These are phyloP conservation scores for Orthonevra nobilis DNA, from an alignment of 2,888 invertebrate genomes.

Conservation along the genomic window DNA sequence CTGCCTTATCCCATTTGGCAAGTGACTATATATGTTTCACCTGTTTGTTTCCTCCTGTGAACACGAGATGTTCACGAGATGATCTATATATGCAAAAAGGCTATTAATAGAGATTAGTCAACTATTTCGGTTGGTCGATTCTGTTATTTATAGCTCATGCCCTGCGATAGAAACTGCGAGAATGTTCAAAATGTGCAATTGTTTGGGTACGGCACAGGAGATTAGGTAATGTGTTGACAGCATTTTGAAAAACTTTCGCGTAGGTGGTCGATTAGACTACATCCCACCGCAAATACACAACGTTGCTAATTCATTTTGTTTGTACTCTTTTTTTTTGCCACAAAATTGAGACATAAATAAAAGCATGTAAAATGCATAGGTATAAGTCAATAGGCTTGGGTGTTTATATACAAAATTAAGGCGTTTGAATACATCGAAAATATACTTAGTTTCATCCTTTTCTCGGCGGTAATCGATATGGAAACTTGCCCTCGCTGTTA, in stretches of 20 bases:
- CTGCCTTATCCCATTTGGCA: constrained; percentile 58
- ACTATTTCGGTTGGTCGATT: constrained; percentile 45
- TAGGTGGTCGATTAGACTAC: not conserved
- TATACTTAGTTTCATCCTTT: no score
- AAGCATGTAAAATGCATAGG: no score
- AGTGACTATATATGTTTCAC: constrained; percentile 42
- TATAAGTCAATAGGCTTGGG: no score
- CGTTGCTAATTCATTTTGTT: no score
- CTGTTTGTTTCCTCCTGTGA: constrained; percentile 43
- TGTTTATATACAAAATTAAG: no score
- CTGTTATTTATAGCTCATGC: constrained; percentile 44
- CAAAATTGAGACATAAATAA: not conserved
- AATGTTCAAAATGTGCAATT: constrained; percentile 26
- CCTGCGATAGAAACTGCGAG: constrained; percentile 32
- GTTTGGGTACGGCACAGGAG: not conserved
- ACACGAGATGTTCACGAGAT: constrained; percentile 67
- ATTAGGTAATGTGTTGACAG: constrained; percentile 18
- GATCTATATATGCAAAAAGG: constrained; percentile 23
- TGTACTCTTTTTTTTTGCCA: not conserved
- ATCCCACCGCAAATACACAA: not conserved
- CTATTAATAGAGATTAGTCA: constrained; percentile 45
- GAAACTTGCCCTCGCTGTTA: no score
- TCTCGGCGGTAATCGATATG: no score
- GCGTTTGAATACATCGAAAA: no score
- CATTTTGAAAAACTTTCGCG: not conserved